Evolutionary conservation across 92 coral and sea anemone species (phyloP).

Genomic region (Anthopleura xanthogrammica): DNA sequence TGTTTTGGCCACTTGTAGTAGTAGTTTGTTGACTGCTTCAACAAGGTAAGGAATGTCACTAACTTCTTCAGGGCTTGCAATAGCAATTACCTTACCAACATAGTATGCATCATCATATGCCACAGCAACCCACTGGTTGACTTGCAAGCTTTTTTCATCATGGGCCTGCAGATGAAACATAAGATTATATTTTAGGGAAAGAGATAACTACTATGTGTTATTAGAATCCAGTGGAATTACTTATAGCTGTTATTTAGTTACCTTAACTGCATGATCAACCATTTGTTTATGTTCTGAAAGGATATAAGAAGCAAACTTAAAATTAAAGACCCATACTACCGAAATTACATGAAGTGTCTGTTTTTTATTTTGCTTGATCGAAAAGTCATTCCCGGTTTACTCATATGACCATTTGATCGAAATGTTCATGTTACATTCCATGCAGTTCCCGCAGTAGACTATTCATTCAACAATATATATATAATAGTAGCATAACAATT

Average conservation of each 20-base stretch:
- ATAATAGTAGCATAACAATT: too few species aligned
- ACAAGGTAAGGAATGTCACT: neutral
- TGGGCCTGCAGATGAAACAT: slow-evolving; percentile 10
- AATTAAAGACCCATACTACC: neutral
- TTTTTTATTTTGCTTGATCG: too few species aligned
- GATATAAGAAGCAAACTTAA: neutral
- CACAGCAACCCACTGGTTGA: slow-evolving; percentile 8
- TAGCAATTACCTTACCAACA: neutral
- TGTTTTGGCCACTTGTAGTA: slow-evolving; percentile 10
- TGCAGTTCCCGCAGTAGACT: too few species aligned
- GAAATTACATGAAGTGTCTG: neutral
- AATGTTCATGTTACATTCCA: too few species aligned
- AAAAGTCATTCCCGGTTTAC: too few species aligned
- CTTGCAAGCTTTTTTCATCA: neutral
- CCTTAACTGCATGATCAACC: neutral
- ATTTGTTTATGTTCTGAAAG: neutral
- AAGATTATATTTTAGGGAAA: slow-evolving; percentile 1
- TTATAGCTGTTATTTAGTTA: slow-evolving; percentile 5
- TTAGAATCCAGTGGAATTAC: slow-evolving; percentile 3
- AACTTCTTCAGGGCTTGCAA: neutral
- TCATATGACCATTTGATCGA: too few species aligned
- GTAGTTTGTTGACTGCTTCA: slow-evolving; percentile 1
- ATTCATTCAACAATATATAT: too few species aligned
- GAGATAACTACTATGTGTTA: neutral
- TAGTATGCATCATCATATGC: neutral